These are phyloP conservation scores for Ips nitidus DNA, from an alignment of 1,140 invertebrate species.

Conservation along the genomic window DNA sequence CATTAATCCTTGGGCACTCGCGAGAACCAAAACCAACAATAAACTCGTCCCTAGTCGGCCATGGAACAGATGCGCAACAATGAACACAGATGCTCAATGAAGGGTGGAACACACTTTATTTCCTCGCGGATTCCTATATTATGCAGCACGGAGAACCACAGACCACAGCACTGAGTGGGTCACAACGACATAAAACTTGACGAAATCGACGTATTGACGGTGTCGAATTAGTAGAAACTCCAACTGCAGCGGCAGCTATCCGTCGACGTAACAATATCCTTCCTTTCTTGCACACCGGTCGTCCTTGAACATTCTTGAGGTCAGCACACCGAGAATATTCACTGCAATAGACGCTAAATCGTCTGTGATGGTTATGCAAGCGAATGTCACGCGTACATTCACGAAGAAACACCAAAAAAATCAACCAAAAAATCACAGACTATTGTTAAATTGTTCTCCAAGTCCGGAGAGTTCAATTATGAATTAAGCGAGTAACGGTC, in stretches of 20 bases:
- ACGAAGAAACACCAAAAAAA: too few species aligned
- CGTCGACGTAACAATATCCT: conserved; percentile 7
- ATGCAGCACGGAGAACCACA: not conserved
- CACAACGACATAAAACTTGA: too few species aligned
- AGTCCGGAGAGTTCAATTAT: conserved; percentile 4
- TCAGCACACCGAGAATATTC: conserved; percentile 26
- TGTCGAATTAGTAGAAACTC: not conserved
- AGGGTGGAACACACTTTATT: conserved; percentile 15
- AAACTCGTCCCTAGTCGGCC: conserved; percentile 8
- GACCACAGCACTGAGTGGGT: too few species aligned
- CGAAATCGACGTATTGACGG: too few species aligned
- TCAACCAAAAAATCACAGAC: too few species aligned
- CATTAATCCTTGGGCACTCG: conserved; percentile 19
- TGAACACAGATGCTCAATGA: conserved; percentile 40
- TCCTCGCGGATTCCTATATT: conserved; percentile 8
- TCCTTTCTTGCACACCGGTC: conserved; percentile 25
- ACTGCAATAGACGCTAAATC: not conserved
- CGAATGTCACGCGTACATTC: not conserved
- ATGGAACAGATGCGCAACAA: conserved; percentile 36
- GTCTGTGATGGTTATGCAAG: not conserved
- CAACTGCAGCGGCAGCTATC: not conserved
- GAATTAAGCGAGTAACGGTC: conserved; percentile 17
- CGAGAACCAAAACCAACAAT: conserved; percentile 19
- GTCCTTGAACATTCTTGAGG: conserved; percentile 33
- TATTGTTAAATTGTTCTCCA: not conserved